These are phyloP conservation scores for Falco novaeseelandiae DNA, from an alignment of 2,797 vertebrate species.

Conservation along the genomic window DNA sequence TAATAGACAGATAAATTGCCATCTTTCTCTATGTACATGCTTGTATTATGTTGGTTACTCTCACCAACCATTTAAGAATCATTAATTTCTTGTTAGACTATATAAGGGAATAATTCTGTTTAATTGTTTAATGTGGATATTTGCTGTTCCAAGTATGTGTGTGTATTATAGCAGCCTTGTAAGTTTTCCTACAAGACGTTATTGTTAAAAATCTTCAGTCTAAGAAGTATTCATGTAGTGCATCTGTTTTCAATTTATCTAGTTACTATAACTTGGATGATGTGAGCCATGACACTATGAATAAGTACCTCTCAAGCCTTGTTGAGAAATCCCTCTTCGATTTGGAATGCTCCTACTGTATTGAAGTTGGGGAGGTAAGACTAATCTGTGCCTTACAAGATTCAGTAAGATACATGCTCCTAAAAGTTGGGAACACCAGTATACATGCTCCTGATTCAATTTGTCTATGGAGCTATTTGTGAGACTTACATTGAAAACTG, in stretches of 20 bases:
- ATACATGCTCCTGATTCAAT: neutral
- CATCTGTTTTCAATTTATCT: conserved; percentile 56
- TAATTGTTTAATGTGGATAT: neutral
- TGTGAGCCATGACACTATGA: conserved; percentile 89
- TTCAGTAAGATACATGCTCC: neutral
- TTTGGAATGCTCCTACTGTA: conserved; percentile 92
- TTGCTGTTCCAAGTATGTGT: neutral
- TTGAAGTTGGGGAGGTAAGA: conserved; percentile 91
- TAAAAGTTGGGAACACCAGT: neutral
- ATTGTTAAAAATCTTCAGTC: conserved; percentile 10
- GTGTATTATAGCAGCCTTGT: neutral
- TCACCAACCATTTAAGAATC: conserved; percentile 6
- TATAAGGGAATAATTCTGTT: neutral
- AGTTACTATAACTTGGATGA: conserved; percentile 96
- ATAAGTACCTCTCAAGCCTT: conserved; percentile 91
- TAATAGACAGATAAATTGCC: neutral
- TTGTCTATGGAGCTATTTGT: neutral
- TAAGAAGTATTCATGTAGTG: neutral
- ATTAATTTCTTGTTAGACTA: neutral
- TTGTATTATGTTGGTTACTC: neutral
- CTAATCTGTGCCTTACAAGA: neutral
- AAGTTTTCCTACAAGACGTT: neutral
- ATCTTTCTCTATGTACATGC: neutral
- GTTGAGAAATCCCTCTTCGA: conserved; percentile 91
- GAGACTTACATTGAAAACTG: neutral